Base-by-base conservation (phyloP, 2,797 vertebrate species). In the Neopelma chrysocephalum region DNA sequence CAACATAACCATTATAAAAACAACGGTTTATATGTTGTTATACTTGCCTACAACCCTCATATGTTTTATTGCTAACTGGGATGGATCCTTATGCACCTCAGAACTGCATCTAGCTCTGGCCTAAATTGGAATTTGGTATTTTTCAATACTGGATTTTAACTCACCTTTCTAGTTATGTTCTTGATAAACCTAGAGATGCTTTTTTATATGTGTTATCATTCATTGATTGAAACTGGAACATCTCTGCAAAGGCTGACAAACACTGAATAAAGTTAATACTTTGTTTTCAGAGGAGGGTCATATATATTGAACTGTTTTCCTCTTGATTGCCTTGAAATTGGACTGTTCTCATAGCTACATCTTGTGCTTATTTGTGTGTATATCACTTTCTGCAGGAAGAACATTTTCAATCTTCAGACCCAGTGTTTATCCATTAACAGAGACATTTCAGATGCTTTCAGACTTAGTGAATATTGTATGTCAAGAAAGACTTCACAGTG, bases 361-460 rank as follows among this genome's bases (percentile, higher is more conserved):
- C 38, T 89, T 93, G 42, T 45, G 34, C 23, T 93, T 90, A 60
- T 83, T 94, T 91, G 12, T 93, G 64, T 34, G 31, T 73, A 62
- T 57, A 54, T 82, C 45, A 48, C 20, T 85, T 96, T 88, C 65
- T 2, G 4, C 45, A 83, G 50, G 48, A 93, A 90, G 34, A 25
- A 78, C 61, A 61, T 65, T 90, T 94, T 71, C 61, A 92, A 29
- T 89, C 65, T 86, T 34, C 61, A 83, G 38, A 68, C 13, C 4
- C 9, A 48, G 22, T 85, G 69, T 78, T 95, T 87, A 75, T 86
- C 42, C 57, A 71, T 88, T 91, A 93, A 78, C 50, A 75, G 48
- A 93, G 53, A 71, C 32, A 61, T 89, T 94, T 94, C 61, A 87
- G 86, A 89, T 83, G 65, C 15, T 91, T 91, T 94, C 45, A 53